These are phyloP conservation scores for Eupithecia vulgata DNA, from an alignment of 2,888 invertebrate genomes.

Conservation along the genomic window DNA sequence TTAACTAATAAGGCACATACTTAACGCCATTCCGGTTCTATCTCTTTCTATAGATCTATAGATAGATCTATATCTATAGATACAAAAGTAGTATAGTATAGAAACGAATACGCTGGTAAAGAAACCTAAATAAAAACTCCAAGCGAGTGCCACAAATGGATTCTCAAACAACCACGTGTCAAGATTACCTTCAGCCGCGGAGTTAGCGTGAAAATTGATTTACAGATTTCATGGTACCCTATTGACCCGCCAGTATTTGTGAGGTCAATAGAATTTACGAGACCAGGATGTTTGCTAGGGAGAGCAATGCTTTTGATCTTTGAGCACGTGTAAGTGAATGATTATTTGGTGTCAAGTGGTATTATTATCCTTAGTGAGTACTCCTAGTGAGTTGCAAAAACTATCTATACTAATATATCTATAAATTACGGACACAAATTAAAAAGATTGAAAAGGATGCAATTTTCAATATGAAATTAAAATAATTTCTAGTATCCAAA, in stretches of 20 bases:
- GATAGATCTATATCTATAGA: too few relatives aligned
- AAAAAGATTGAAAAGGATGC: too few relatives aligned
- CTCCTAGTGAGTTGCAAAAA: too few relatives aligned
- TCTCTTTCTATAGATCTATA: too few relatives aligned
- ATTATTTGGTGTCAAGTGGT: background rate
- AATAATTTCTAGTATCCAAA: too few relatives aligned
- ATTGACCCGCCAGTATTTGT: conserved; percentile 42
- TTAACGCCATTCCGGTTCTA: background rate
- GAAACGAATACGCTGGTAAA: background rate
- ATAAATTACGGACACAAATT: too few relatives aligned
- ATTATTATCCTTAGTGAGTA: background rate
- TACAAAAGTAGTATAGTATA: background rate
- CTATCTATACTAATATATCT: too few relatives aligned
- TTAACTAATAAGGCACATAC: background rate
- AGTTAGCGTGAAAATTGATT: conserved; percentile 58
- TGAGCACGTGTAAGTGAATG: background rate
- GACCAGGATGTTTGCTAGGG: conserved; percentile 14
- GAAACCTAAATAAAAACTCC: background rate
- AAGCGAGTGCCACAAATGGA: conserved; percentile 54
- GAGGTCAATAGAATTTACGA: conserved; percentile 43
- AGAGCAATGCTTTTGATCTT: conserved; percentile 9
- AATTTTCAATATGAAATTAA: too few relatives aligned
- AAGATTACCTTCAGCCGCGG: conserved; percentile 50
- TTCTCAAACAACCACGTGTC: conserved; percentile 55
- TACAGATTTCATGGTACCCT: conserved; percentile 48